Base-by-base conservation (phyloP, 2,888 invertebrate genomes). In the Andrena flavipes region DNA sequence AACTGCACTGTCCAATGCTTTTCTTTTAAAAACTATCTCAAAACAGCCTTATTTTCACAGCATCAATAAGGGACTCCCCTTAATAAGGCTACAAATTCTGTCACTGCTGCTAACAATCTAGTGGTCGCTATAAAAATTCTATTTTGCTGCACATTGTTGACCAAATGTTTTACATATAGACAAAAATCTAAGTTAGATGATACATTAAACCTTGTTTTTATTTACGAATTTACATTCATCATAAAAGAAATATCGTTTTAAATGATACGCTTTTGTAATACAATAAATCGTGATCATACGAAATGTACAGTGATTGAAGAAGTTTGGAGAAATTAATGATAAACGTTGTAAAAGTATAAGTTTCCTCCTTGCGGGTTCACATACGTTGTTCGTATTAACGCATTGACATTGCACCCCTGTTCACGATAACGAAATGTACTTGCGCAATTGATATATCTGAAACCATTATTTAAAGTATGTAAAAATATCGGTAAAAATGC, bases 401-500 rank as follows among this genome's bases (percentile, higher is more conserved):
- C 35, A 51, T 71, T 71, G 56, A 54, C 63, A 70, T 78, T 72
- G 71, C 68, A 73, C 56, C 29, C 29, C 42, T 8, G 23, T 26
- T 69, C 23, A 30, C 60, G 33, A 62, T n/a, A 82, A 83, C 63
- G 33, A 75, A 84, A 75, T 26, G 33, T 68, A 72, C 49, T 51
- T 59, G 30, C 26, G 56, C 33, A 73, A 76, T 70, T 48, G 26
- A 35, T 62, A 76, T 59, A 60, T 69, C 67, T 75, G 23, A 84
- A 84, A 82, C 29, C 29, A 74, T 63, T 84, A 75, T 72, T 78
- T 71, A 76, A 85, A 74, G 70, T 75, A 77, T 69, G 65, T 77
- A 80, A 84, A 85, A 84, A 78, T 60, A 69, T 72, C 73, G 30
- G 69, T 84, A 80, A 74, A 84, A 84, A 83, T 84, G 68, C 56